phyloP scores from a whole-genome alignment of 2,113 vertebrate species.

The Chloropsis cyanopogon region DNA sequence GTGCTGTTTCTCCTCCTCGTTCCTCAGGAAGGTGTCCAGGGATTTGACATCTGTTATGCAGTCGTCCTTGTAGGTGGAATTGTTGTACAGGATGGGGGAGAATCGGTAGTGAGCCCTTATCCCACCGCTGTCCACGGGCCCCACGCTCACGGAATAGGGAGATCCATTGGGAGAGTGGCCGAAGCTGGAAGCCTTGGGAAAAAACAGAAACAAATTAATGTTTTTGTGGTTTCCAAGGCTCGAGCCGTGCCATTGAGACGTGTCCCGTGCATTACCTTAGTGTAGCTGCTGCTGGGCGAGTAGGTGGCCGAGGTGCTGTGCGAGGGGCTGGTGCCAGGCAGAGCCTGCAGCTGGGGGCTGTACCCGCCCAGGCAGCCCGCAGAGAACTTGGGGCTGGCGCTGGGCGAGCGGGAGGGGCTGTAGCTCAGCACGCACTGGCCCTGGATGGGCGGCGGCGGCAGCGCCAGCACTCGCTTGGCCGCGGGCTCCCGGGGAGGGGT shows the following conservation, averaged over 20 bases:
- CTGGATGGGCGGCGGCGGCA: slow-evolving; percentile 78
- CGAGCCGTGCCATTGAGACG: fast-evolving
- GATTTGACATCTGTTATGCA: slow-evolving; percentile 87
- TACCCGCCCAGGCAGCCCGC: slow-evolving; percentile 81
- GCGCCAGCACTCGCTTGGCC: slow-evolving; percentile 74
- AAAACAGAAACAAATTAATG: fast-evolving
- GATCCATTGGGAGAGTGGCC: slow-evolving; percentile 77
- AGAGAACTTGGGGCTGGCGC: slow-evolving; percentile 87
- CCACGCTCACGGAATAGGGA: slow-evolving; percentile 78
- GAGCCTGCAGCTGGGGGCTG: slow-evolving; percentile 80
- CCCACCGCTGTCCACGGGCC: slow-evolving; percentile 76
- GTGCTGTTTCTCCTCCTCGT: slow-evolving; percentile 91
- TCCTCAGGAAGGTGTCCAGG: slow-evolving; percentile 80
- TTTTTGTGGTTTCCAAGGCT: not conserved
- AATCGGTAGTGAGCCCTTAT: slow-evolving; percentile 87
- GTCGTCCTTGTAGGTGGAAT: slow-evolving; percentile 86
- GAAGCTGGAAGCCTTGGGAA: slow-evolving; percentile 78
- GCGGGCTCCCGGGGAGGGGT: slow-evolving; percentile 77
- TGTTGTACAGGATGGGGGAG: slow-evolving; percentile 85
- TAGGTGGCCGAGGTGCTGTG: slow-evolving; percentile 69
- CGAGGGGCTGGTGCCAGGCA: slow-evolving; percentile 69
- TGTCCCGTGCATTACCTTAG: slow-evolving; percentile 67
- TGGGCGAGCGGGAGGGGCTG: slow-evolving; percentile 85
- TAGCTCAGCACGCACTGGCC: slow-evolving; percentile 94
- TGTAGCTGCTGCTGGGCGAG: slow-evolving; percentile 73